These are phyloP conservation scores for Campoletis raptor DNA, from an alignment of 2,888 invertebrate genomes.

Conservation along the genomic window DNA sequence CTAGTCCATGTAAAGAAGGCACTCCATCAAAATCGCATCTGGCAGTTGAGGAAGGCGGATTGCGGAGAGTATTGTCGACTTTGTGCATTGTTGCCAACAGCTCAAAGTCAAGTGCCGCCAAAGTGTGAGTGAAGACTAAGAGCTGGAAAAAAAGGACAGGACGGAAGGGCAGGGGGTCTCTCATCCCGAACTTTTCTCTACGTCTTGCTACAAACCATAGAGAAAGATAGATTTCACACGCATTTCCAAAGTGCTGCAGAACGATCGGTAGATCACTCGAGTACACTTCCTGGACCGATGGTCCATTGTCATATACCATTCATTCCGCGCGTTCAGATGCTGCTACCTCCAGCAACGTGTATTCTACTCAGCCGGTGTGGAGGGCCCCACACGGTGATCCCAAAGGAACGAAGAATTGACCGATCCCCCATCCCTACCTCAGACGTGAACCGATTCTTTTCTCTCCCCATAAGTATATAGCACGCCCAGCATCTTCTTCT, in stretches of 20 bases:
- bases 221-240: conserved; percentile 67
- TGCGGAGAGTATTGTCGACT: conserved; percentile 75
- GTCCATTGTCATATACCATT: conserved; percentile 77
- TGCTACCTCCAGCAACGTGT: conserved; percentile 74
- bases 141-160: conserved; percentile 63
- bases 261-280: conserved; percentile 80
- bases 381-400: conserved; percentile 83
- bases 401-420: conserved; percentile 73
- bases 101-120: conserved; percentile 81
- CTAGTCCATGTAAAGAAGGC: conserved; percentile 70
- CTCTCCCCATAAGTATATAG: conserved; percentile 61
- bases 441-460: conserved; percentile 54
- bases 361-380: conserved; percentile 70
- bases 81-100: conserved; percentile 75
- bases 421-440: conserved; percentile 70
- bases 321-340: conserved; percentile 70
- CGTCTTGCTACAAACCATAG: conserved; percentile 67
- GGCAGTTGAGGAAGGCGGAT: conserved; percentile 73
- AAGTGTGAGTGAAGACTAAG: conserved; percentile 62
- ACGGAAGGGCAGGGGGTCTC: conserved; percentile 49
- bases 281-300: conserved; percentile 81
- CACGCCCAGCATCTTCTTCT: conserved; percentile 74
- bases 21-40: conserved; percentile 81
- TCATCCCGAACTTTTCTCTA: conserved; percentile 61
- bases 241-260: conserved; percentile 70